Evolutionary conservation across 1,140 invertebrate genomes (phyloP).

Genomic region (Drosophila rufa): DNA sequence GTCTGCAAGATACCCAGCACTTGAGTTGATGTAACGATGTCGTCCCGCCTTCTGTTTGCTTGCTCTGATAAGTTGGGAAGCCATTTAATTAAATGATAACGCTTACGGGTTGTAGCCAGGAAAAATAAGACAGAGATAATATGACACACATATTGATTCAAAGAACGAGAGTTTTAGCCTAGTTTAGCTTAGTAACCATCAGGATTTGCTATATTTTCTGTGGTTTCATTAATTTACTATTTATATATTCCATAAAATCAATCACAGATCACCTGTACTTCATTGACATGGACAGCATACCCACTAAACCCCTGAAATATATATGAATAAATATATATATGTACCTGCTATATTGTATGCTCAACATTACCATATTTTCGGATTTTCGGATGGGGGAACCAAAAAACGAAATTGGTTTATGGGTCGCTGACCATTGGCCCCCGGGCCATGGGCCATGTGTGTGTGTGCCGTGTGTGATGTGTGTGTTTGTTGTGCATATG

Average conservation of each 20-base stretch:
- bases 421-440: conserved; percentile 49
- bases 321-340: neutral
- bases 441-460: conserved; percentile 24
- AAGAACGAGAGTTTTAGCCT: neutral
- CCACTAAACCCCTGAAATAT: neutral
- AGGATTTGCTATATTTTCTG: too few relatives aligned
- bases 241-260: too few relatives aligned
- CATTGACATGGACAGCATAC: neutral
- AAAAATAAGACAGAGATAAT: neutral
- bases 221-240: neutral
- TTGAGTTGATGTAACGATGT: neutral
- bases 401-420: conserved; percentile 44
- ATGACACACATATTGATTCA: neutral
- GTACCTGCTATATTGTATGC: neutral
- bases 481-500: conserved; percentile 22
- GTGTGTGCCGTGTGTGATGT: neutral
- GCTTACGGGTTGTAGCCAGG: neutral
- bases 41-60: neutral
- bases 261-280: neutral
- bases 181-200: too few relatives aligned
- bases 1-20: conserved; percentile 8
- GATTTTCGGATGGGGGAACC: conserved; percentile 8
- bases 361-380: conserved; percentile 15
- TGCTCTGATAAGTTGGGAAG: neutral
- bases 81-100: conserved; percentile 5